phyloP scores from a whole-genome alignment of 2,888 invertebrate species.

The Acanthosepion esculentum region DNA sequence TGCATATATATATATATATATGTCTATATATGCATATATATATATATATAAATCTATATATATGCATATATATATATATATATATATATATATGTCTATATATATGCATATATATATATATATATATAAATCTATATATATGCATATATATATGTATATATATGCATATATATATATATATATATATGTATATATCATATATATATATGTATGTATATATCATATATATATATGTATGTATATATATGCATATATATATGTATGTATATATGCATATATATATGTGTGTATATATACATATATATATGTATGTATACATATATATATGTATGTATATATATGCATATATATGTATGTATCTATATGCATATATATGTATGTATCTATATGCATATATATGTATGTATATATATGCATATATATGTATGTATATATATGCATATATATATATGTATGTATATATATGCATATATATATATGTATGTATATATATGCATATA shows the following conservation, averaged over 20 bases:
- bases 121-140: not conserved
- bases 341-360: not conserved
- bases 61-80: too few species aligned
- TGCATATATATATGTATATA: not conserved
- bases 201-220: not conserved
- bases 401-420: not conserved
- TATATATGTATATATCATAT: not conserved
- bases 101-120: not conserved
- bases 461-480: not conserved
- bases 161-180: not conserved
- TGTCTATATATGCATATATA: not conserved
- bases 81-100: too few species aligned
- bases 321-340: not conserved
- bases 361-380: not conserved
- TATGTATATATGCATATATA: not conserved
- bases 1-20: not conserved
- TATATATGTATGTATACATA: not conserved
- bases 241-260: not conserved
- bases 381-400: not conserved
- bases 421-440: not conserved
- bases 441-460: not conserved
- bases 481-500: too few species aligned
- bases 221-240: not conserved
- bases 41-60: too few species aligned
- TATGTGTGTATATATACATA: not conserved